Base-by-base conservation (phyloP, 2,113 vertebrate species). In the Piaya cayana region DNA sequence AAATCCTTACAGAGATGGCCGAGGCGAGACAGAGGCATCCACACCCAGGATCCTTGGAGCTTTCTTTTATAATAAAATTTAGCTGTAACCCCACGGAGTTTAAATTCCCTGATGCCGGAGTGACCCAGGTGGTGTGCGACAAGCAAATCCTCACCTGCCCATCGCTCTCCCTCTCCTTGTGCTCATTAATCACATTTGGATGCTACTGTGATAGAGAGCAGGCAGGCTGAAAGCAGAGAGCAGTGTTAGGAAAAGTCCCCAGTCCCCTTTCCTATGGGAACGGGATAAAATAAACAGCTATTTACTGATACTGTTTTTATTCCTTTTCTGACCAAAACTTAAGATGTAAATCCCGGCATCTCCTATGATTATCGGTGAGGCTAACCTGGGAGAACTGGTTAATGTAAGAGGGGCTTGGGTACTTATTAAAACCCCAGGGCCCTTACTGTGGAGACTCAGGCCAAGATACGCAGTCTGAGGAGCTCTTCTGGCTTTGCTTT, bases 401-500 rank as follows among this genome's bases (percentile, higher is more conserved):
- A 94, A 68, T 62, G 42, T 64, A 77, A 88, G 76, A 87, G 9
- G 13, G 86, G 22, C 84, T 95, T 6, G 72, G 45, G 36, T 93
- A 78, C 52, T 89, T 93, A 85, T 37, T 89, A 82, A 83, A 95
- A 60, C 60, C 89, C 81, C 55, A 36, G 75, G 80, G 82, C 55
- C 67, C 71, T 94, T 63, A 55, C 27, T 75, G 49, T 43, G 60
- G 82, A 93, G 69, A 74, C n/a, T 88, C 49, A 58, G 77, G 87
- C 85, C 94, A 95, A 95, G 80, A 94, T 82, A 93, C 5, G 20
- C 87, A 94, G 80, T 72, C 36, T 85, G 60, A 94, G 70, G 77
- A 90, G 90, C 34, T 94, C 82, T 86, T 82, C 71, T 76, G 52
- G 78, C 77, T 96, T 96, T 91, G 45, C 65, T 90, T 79, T 96